phyloP scores from a whole-genome alignment of 2,888 invertebrate genomes.

The Hydraecia micacea region DNA sequence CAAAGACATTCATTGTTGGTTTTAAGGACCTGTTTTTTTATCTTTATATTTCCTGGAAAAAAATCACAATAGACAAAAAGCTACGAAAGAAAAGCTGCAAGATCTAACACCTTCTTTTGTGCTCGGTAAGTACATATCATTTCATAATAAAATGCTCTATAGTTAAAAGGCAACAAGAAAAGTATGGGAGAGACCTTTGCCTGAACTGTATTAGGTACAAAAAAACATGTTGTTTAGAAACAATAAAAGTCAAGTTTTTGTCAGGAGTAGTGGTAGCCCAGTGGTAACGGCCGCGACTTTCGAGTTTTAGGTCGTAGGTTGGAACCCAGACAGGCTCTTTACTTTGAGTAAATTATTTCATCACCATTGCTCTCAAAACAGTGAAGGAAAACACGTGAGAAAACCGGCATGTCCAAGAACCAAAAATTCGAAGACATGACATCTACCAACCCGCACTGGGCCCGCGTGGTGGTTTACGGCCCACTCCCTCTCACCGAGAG shows the following conservation, averaged over 20 bases:
- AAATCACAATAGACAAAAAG: neutral
- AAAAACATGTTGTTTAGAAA: neutral
- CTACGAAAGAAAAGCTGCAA: neutral
- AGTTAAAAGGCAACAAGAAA: neutral
- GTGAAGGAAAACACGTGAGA: too few species aligned
- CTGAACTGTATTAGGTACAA: neutral
- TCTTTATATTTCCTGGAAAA: neutral
- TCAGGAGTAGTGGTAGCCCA: too few species aligned
- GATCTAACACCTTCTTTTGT: neutral
- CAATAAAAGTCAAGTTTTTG: neutral
- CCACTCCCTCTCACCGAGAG: too few species aligned
- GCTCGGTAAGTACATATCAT: neutral
- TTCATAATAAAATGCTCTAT: neutral
- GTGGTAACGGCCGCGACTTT: too few species aligned
- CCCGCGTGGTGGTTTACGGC: too few species aligned
- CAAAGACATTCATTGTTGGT: neutral
- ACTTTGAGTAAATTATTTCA: too few species aligned
- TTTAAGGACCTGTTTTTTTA: neutral
- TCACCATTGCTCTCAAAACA: too few species aligned
- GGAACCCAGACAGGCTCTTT: too few species aligned
- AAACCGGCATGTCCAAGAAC: too few species aligned
- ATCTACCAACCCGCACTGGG: too few species aligned
- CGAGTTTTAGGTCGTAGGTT: too few species aligned
- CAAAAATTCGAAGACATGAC: too few species aligned
- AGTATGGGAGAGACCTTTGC: neutral